Evolutionary conservation across 2,113 vertebrate genomes (phyloP).

Genomic region (Rousettus leschenaultii): DNA sequence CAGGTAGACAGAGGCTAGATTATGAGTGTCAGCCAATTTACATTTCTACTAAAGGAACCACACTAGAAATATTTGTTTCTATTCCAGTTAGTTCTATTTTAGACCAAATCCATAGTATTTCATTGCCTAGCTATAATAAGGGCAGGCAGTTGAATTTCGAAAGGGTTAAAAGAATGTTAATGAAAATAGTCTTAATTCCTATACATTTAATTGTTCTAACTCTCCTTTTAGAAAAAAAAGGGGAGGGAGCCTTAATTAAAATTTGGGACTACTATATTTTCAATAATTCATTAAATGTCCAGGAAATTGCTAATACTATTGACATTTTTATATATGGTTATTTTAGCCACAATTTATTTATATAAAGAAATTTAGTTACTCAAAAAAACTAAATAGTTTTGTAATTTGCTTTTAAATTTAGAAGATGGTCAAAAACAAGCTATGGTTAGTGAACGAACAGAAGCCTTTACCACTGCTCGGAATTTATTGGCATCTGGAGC

Average conservation of each 20-base stretch:
- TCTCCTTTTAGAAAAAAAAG: neutral
- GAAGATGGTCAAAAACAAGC: conserved; percentile 92
- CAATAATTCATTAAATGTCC: neutral
- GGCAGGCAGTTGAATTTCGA: neutral
- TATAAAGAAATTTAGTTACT: conserved; percentile 29
- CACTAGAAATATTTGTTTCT: neutral
- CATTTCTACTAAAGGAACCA: neutral
- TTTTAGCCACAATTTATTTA: conserved; percentile 31
- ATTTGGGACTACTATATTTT: neutral
- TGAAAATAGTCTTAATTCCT: neutral
- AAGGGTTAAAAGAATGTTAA: neutral
- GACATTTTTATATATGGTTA: conserved; percentile 3
- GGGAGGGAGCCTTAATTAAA: conserved; percentile 15
- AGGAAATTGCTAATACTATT: conserved; percentile 6
- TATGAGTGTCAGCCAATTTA: neutral
- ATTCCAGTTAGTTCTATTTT: neutral
- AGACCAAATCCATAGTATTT: neutral
- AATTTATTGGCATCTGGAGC: conserved; percentile 95
- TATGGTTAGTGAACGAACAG: conserved; percentile 97
- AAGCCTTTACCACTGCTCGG: conserved; percentile 97
- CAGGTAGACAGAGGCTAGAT: neutral
- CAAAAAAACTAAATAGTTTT: neutral
- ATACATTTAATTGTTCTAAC: neutral
- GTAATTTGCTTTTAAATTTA: conserved; percentile 82
- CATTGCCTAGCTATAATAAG: neutral